Conservation (phyloP, 2,888 invertebrate genomes). For the Furcula furcula region DNA sequence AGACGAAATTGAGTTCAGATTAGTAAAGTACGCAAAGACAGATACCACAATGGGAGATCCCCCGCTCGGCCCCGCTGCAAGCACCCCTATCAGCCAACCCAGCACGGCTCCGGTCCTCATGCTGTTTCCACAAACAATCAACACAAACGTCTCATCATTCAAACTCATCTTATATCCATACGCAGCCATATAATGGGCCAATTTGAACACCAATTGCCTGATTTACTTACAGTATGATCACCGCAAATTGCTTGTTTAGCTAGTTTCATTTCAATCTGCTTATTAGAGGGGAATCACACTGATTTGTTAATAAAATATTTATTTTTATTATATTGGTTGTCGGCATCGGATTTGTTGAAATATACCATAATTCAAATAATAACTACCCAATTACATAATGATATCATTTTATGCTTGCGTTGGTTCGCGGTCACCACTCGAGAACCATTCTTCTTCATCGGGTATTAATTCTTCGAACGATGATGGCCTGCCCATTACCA, state of each 20-base stretch:
- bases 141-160: background rate
- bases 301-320: slow-evolving; percentile 4
- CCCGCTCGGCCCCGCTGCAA: slow-evolving; percentile 16
- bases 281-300: slow-evolving; percentile 7
- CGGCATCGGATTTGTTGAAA: no score
- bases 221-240: slow-evolving; percentile 7
- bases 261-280: slow-evolving; percentile 4
- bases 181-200: slow-evolving; percentile 7
- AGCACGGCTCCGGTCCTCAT: slow-evolving; percentile 15
- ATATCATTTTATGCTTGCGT: no score
- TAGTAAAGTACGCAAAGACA: no score
- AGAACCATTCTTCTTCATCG: no score
- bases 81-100: slow-evolving; percentile 22
- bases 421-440: no score
- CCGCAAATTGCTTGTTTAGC: slow-evolving; percentile 14
- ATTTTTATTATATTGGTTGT: background rate
- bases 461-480: no score
- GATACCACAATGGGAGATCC: slow-evolving; percentile 14
- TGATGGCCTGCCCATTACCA: no score
- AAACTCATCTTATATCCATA: slow-evolving; percentile 14
- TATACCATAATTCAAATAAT: no score
- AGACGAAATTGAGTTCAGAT: no score
- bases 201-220: slow-evolving; percentile 12
- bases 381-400: no score
- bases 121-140: background rate